Percentiles rank a stretch among this genome's conserved stretches.
These are phyloP conservation scores for Emydura subglobosa DNA, from an alignment of 2,113 vertebrate species.

Conservation along the genomic window DNA sequence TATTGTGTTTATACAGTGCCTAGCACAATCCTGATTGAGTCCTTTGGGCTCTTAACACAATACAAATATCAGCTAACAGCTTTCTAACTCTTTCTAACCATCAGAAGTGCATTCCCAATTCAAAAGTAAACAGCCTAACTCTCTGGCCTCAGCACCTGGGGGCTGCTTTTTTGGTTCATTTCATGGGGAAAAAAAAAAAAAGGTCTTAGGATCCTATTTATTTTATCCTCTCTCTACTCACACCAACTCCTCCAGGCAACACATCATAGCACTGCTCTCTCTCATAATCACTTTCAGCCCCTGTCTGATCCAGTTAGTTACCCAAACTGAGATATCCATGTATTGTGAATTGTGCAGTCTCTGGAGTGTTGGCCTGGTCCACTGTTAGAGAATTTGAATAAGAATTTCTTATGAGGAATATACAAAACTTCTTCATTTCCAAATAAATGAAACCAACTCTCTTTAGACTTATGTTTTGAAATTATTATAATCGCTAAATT, in stretches of 20 bases:
- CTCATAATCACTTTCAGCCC: neutral
- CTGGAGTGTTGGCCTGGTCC: neutral
- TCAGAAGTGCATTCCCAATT: neutral
- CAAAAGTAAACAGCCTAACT: neutral
- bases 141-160: neutral
- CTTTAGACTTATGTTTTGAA: neutral
- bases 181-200: neutral
- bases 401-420: neutral
- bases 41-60: neutral
- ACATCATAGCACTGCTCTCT: neutral
- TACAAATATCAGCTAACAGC: neutral
- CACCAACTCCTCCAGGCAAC: neutral
- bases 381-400: neutral
- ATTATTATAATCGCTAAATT: neutral
- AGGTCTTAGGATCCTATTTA: neutral
- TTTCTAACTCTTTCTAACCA: neutral
- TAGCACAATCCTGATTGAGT: neutral
- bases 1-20: neutral
- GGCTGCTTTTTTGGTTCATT: neutral
- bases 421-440: neutral
- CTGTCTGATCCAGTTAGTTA: neutral
- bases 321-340: neutral
- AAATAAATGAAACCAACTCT: neutral
- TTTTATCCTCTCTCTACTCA: fast-evolving
- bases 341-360: fast-evolving